A percentile compares a stretch with the other conserved stretches of the same genome.
phyloP scores from a whole-genome alignment of 92 coral and sea anemone genomes.

The Metridium senile region DNA sequence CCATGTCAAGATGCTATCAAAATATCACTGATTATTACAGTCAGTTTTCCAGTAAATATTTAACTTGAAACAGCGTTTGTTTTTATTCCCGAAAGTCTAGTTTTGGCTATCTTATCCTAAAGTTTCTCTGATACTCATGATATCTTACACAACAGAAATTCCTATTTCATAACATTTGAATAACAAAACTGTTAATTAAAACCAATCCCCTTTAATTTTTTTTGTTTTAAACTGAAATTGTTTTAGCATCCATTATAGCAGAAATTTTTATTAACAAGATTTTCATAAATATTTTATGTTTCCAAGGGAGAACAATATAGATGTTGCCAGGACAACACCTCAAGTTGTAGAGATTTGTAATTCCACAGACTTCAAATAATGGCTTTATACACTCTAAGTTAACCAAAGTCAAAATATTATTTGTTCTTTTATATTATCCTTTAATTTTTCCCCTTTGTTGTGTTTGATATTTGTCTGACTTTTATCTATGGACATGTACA shows the following conservation, averaged over 20 bases:
- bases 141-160: neutral
- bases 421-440: too few species aligned
- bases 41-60: conserved; percentile 1
- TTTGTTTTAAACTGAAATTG: too few species aligned
- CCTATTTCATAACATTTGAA: neutral
- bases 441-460: too few species aligned
- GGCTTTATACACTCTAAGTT: too few species aligned
- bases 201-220: too few species aligned
- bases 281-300: neutral
- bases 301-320: neutral
- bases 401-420: too few species aligned
- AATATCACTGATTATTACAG: neutral
- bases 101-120: neutral
- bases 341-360: neutral
- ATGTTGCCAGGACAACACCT: neutral
- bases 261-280: too few species aligned
- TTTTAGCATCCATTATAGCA: too few species aligned
- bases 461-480: too few species aligned
- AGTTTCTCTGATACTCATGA: neutral
- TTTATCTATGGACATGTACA: too few species aligned
- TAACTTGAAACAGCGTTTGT: neutral
- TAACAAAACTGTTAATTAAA: too few species aligned
- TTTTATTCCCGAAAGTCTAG: neutral
- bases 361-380: too few species aligned
- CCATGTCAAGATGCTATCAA: neutral